These are phyloP conservation scores for Sciaenops ocellatus DNA, from an alignment of 2,797 vertebrate species.

Conservation along the genomic window DNA sequence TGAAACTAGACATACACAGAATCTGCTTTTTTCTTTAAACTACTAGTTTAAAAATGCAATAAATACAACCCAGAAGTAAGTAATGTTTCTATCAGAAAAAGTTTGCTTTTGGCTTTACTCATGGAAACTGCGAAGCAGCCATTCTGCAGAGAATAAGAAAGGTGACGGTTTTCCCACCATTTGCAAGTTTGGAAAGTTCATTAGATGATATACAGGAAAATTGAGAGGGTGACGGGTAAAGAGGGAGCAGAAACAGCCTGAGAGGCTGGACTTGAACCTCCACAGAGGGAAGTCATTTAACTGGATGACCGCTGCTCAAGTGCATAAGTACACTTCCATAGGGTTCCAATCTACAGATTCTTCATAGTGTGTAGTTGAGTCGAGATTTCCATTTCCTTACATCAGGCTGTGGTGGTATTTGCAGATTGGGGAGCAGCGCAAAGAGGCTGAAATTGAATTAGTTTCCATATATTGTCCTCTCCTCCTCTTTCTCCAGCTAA, in stretches of 20 bases:
- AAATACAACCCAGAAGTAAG: slow-evolving; percentile 1
- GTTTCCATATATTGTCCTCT: slow-evolving; percentile 85
- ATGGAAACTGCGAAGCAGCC: slow-evolving; percentile 39
- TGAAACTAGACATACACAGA: background rate
- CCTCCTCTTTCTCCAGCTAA: slow-evolving; percentile 77
- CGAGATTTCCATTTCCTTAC: slow-evolving; percentile 80
- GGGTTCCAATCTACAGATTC: slow-evolving; percentile 69
- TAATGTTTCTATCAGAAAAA: background rate
- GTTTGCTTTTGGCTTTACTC: slow-evolving; percentile 9
- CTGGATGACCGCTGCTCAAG: slow-evolving; percentile 59
- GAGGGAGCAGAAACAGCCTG: slow-evolving; percentile 48
- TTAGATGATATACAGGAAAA: slow-evolving; percentile 61
- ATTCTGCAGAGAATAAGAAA: slow-evolving; percentile 27
- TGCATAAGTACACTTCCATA: slow-evolving; percentile 69
- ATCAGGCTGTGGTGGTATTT: slow-evolving; percentile 79
- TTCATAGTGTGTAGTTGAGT: slow-evolving; percentile 51
- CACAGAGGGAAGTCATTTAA: slow-evolving; percentile 55
- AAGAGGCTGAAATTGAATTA: slow-evolving; percentile 84
- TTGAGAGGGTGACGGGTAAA: slow-evolving; percentile 65
- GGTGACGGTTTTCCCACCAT: slow-evolving; percentile 42
- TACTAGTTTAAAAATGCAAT: background rate
- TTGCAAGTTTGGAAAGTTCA: slow-evolving; percentile 71
- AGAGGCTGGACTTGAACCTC: slow-evolving; percentile 53
- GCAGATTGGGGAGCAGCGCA: slow-evolving; percentile 74
- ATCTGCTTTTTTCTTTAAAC: background rate